phyloP scores from a whole-genome alignment of 2,888 invertebrate species.

The Mythimna ferrago region DNA sequence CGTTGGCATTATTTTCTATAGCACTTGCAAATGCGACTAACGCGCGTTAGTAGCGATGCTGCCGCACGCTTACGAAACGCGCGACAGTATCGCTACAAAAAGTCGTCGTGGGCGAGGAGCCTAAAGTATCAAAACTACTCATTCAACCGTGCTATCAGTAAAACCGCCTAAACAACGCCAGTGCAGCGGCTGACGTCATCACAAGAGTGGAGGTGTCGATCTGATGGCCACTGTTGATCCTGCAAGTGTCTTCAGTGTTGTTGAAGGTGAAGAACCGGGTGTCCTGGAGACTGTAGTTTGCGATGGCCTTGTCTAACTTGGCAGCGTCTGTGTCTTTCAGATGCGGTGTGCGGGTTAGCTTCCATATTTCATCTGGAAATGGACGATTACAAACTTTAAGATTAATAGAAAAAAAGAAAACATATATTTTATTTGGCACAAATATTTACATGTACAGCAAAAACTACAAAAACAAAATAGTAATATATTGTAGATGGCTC shows the following conservation, averaged over 20 bases:
- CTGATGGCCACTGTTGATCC: slow-evolving; percentile 73
- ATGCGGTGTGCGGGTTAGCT: slow-evolving; percentile 82
- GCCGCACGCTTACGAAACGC: no score
- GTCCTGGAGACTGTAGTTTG: slow-evolving; percentile 77
- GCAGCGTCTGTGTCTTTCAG: slow-evolving; percentile 79
- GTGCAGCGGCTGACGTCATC: slow-evolving; percentile 78
- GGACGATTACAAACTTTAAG: background rate
- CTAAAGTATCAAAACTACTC: background rate
- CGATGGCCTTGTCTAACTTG: slow-evolving; percentile 79
- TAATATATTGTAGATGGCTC: no score
- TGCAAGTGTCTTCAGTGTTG: slow-evolving; percentile 83
- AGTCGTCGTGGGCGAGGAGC: no score
- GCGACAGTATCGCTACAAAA: no score
- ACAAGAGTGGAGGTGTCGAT: slow-evolving; percentile 76
- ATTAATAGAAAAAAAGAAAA: no score
- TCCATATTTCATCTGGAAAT: slow-evolving; percentile 86
- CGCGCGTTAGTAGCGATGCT: no score
- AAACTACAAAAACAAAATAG: no score
- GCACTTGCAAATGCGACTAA: no score
- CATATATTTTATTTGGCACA: no score
- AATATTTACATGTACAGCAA: no score
- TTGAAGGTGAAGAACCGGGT: slow-evolving; percentile 79
- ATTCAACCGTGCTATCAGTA: slow-evolving; percentile 63
- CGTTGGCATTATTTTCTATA: no score
- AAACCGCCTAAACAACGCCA: slow-evolving; percentile 77